These are phyloP conservation scores for Nematolebias whitei DNA, from an alignment of 2,113 vertebrate genomes.

Conservation along the genomic window DNA sequence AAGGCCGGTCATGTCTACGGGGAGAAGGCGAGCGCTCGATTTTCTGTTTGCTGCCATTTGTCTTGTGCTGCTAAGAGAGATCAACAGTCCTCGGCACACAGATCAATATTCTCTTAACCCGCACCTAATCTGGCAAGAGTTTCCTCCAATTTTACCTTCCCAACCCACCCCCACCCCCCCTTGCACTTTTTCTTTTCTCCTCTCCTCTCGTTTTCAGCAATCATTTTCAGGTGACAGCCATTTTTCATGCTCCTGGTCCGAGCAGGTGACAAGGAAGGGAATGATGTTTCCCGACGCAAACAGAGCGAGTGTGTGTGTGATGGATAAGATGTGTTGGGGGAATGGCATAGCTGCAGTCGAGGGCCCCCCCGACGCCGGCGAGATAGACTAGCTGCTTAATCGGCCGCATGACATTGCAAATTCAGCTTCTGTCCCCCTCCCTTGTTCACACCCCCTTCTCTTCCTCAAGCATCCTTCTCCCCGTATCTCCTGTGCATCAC, in stretches of 20 bases:
- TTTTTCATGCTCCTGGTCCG: conserved; percentile 93
- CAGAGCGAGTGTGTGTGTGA: conserved; percentile 78
- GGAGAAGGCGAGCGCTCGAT: conserved; percentile 85
- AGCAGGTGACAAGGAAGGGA: conserved; percentile 91
- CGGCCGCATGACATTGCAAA: conserved; percentile 84
- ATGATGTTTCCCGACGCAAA: conserved; percentile 90
- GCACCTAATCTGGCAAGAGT: conserved; percentile 90
- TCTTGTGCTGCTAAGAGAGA: conserved; percentile 95
- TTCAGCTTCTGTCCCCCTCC: conserved; percentile 56
- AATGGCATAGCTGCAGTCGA: conserved; percentile 73
- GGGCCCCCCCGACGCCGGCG: conserved; percentile 44
- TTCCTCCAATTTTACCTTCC: conserved; percentile 91
- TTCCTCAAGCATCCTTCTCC: conserved; percentile 29
- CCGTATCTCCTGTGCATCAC: conserved; percentile 20
- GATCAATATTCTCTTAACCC: conserved; percentile 99
- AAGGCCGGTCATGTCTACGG: conserved; percentile 84
- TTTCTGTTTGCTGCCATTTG: conserved; percentile 96
- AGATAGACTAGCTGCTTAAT: conserved; percentile 90
- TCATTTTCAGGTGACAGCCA: conserved; percentile 88
- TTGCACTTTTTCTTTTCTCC: conserved; percentile 59
- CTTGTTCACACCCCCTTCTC: conserved; percentile 23
- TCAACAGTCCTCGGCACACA: conserved; percentile 97
- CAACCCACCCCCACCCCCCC: conserved; percentile 27
- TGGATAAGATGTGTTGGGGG: conserved; percentile 64
- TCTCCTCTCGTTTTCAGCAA: conserved; percentile 81